Evolutionary conservation across 2,113 vertebrate genomes (phyloP).

Genomic region (Macrotis lagotis): DNA sequence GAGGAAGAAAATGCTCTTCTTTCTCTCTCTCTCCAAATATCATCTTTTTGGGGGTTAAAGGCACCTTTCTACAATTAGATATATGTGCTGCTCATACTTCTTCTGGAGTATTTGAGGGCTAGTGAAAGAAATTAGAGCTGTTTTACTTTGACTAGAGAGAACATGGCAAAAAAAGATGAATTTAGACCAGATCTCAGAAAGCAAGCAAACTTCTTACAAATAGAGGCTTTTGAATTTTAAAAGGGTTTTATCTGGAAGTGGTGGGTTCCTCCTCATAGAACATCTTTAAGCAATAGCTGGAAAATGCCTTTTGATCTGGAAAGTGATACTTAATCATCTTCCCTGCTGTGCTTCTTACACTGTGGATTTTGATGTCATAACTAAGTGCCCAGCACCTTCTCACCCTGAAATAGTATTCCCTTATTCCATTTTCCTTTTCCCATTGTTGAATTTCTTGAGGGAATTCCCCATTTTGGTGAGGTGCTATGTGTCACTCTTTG

Average conservation of each 20-base stretch:
- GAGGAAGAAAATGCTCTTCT: background rate
- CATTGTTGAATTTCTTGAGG: too few relatives aligned
- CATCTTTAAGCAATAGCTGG: background rate
- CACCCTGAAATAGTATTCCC: too few relatives aligned
- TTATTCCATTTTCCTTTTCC: too few relatives aligned
- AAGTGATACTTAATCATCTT: background rate
- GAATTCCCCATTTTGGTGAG: too few relatives aligned
- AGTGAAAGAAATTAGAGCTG: background rate
- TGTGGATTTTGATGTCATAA: background rate
- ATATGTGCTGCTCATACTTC: too few relatives aligned
- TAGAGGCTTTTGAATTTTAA: background rate
- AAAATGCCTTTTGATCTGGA: background rate
- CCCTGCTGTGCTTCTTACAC: background rate
- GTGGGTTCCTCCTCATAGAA: background rate
- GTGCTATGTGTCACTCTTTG: too few relatives aligned
- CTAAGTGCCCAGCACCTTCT: background rate
- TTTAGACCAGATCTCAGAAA: background rate
- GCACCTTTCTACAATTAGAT: too few relatives aligned
- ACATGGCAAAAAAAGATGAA: background rate
- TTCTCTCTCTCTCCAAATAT: too few relatives aligned
- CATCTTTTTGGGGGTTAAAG: background rate
- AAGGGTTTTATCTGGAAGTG: background rate
- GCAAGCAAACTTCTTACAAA: too few relatives aligned
- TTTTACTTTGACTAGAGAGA: background rate
- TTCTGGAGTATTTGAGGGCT: background rate